Percentiles rank a stretch among this genome's conserved stretches.
Evolutionary conservation across 2,113 vertebrate genomes (phyloP).

Genomic region (Semicossyphus pulcher): DNA sequence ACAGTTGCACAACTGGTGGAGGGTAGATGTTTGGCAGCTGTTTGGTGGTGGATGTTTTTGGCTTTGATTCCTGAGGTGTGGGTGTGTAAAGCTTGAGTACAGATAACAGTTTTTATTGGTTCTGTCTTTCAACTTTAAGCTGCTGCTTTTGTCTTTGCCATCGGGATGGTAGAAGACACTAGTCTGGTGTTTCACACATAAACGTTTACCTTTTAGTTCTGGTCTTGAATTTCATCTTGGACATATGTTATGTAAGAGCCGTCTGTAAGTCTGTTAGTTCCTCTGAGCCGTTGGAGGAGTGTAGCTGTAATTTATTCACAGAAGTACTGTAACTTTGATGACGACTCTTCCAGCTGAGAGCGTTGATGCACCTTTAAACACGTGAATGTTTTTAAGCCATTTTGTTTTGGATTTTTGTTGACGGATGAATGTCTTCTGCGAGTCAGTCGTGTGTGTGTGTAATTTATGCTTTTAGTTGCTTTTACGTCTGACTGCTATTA

Average conservation of each 20-base stretch:
- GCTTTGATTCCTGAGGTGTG: neutral
- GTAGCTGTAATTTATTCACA: too few relatives aligned
- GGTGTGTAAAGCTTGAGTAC: neutral
- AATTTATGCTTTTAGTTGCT: conserved; percentile 46
- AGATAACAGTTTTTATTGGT: too few relatives aligned
- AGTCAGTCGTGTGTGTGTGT: conserved; percentile 18
- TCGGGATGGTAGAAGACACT: neutral
- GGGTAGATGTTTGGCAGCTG: neutral
- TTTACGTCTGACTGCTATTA: conserved; percentile 26
- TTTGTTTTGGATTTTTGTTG: neutral
- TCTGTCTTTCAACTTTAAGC: neutral
- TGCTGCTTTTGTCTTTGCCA: neutral
- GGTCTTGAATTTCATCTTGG: conserved; percentile 24
- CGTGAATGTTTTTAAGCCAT: neutral
- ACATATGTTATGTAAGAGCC: neutral
- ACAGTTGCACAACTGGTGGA: conserved; percentile 15
- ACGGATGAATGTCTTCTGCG: neutral
- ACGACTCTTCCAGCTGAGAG: neutral
- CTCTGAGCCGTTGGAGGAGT: neutral
- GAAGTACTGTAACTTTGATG: too few relatives aligned
- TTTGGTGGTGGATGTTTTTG: conserved; percentile 39
- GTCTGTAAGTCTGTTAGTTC: conserved; percentile 1
- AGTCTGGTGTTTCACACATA: neutral
- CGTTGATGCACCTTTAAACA: too few relatives aligned
- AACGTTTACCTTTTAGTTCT: neutral